Evolutionary conservation across 2,797 vertebrate genomes (phyloP).

Genomic region (Trichosurus vulpecula): DNA sequence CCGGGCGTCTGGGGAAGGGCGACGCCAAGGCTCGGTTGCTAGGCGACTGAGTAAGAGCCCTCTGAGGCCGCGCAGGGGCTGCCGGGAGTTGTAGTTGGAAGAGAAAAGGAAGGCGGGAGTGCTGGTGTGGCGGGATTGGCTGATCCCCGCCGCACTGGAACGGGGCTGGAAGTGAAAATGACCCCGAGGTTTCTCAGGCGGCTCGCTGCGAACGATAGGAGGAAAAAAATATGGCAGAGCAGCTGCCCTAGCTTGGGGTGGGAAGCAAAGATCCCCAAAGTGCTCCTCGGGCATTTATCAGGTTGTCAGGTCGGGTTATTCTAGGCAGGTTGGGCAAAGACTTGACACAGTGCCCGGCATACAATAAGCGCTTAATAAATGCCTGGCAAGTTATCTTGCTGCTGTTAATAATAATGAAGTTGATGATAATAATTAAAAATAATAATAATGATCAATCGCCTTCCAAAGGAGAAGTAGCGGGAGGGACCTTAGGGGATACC

Average conservation of each 20-base stretch:
- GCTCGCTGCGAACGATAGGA: accelerated
- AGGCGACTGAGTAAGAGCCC: background rate
- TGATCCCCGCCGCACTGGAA: background rate
- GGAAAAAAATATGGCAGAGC: background rate
- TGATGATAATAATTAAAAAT: background rate
- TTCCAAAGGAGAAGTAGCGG: background rate
- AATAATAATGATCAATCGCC: background rate
- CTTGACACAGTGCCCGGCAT: background rate
- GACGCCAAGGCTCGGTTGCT: background rate
- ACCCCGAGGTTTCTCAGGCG: background rate
- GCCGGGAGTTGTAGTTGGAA: background rate
- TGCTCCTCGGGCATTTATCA: background rate
- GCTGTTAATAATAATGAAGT: background rate
- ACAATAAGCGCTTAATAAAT: background rate
- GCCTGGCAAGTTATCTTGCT: background rate
- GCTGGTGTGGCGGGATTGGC: background rate
- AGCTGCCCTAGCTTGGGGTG: background rate
- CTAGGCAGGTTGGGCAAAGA: background rate
- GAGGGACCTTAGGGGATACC: background rate
- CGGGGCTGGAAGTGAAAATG: background rate
- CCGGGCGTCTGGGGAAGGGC: background rate
- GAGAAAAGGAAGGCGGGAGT: background rate
- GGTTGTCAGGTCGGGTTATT: background rate
- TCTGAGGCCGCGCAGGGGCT: background rate
- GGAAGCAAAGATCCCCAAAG: background rate